Evolutionary conservation across 2,113 vertebrate species (phyloP).

Genomic region (Rhipidura dahli): DNA sequence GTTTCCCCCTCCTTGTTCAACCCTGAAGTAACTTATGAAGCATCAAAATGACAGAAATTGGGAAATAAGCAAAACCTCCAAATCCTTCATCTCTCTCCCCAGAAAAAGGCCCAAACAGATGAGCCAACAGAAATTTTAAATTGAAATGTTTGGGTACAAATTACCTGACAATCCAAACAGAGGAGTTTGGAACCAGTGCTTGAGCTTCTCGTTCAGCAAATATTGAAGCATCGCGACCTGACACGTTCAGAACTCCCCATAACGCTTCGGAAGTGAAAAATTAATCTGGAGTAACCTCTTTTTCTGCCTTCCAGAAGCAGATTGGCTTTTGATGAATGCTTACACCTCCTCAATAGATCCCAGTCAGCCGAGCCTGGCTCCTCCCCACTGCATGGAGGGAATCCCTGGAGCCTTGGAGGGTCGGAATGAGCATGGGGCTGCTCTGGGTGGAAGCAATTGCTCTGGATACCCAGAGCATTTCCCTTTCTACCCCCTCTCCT

Average conservation of each 20-base stretch:
- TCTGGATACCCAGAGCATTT: neutral
- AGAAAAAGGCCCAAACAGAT: neutral
- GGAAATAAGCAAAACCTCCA: neutral
- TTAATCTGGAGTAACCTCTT: conserved; percentile 28
- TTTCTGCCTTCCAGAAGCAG: neutral
- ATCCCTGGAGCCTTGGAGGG: neutral
- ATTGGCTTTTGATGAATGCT: conserved; percentile 38
- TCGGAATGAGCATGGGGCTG: neutral
- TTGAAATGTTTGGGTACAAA: conserved; percentile 24
- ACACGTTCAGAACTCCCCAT: neutral
- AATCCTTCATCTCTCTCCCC: neutral
- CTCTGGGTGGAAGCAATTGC: neutral
- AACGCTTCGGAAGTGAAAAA: conserved; percentile 43
- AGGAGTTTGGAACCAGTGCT: neutral
- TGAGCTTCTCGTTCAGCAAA: neutral
- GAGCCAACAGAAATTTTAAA: neutral
- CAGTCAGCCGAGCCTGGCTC: neutral
- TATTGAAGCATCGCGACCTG: neutral
- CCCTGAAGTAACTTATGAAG: neutral
- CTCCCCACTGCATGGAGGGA: neutral
- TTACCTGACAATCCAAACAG: neutral
- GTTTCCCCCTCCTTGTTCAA: neutral
- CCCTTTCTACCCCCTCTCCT: neutral
- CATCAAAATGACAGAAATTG: neutral
- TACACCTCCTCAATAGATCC: neutral